Percentiles rank a stretch among this genome's conserved stretches.
phyloP scores from a whole-genome alignment of 64 coral and sea anemone genomes.

The Exaiptasia diaphana region DNA sequence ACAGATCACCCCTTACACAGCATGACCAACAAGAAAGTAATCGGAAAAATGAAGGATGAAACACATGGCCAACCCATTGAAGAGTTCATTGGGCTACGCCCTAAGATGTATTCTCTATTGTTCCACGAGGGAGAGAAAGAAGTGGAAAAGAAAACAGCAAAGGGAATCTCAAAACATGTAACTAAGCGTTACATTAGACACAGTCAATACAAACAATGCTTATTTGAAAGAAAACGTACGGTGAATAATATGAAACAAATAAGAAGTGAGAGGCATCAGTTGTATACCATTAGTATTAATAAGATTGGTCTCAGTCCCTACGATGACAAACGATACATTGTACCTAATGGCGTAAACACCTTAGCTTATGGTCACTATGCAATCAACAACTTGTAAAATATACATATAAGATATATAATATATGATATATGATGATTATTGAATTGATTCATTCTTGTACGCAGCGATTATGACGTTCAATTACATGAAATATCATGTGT shows the following conservation, averaged over 20 bases:
- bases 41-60: constrained; percentile 40
- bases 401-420: no score
- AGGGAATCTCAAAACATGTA: constrained; percentile 1
- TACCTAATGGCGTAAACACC: background rate
- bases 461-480: no score
- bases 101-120: constrained; percentile 39
- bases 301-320: background rate
- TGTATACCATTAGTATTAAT: background rate
- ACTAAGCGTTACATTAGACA: constrained; percentile 4
- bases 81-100: constrained; percentile 19
- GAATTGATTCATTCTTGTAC: no score
- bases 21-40: constrained; percentile 16
- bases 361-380: constrained; percentile 4
- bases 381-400: no score
- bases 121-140: background rate
- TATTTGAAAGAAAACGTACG: background rate
- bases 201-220: background rate
- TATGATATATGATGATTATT: no score
- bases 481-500: no score
- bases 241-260: background rate
- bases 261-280: background rate
- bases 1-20: background rate
- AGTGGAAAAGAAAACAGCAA: constrained; percentile 5
- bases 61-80: background rate
- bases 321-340: background rate